Conservation (phyloP, 2,888 invertebrate species). For the Thecocarcelia acutangulata region DNA sequence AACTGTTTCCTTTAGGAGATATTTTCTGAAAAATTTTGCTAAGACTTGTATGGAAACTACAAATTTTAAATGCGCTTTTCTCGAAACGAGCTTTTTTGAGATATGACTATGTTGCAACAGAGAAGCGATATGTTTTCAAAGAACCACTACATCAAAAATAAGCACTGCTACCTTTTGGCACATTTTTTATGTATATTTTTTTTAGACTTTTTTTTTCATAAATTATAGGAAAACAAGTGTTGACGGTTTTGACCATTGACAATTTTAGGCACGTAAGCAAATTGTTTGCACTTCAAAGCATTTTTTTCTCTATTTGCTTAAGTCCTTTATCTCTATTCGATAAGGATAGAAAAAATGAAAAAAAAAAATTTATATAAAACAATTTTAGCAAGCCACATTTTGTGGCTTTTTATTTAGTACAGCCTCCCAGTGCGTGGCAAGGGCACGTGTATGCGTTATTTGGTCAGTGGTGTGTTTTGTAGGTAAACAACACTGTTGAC, state of each 20-base stretch:
- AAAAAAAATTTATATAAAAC: slow-evolving; percentile 4
- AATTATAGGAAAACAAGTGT: slow-evolving; percentile 45
- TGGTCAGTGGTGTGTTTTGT: not conserved
- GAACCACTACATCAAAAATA: not conserved
- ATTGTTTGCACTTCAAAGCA: slow-evolving; percentile 72
- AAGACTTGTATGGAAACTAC: no score
- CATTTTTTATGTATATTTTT: slow-evolving; percentile 16
- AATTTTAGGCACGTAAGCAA: slow-evolving; percentile 71
- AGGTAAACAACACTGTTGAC: slow-evolving; percentile 64
- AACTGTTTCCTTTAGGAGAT: no score
- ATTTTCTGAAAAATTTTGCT: no score
- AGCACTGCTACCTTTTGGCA: slow-evolving; percentile 23
- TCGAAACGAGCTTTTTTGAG: no score
- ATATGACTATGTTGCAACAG: no score
- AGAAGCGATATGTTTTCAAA: not conserved
- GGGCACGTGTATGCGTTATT: slow-evolving; percentile 15
- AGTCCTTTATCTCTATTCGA: slow-evolving; percentile 39
- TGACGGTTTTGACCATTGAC: slow-evolving; percentile 69
- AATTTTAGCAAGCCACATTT: slow-evolving; percentile 37
- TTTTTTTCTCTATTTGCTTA: slow-evolving; percentile 34
- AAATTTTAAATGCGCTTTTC: no score
- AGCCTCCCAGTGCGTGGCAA: not conserved
- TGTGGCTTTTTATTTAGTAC: slow-evolving; percentile 42
- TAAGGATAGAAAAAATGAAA: slow-evolving; percentile 26
- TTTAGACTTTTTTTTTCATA: slow-evolving; percentile 17